phyloP scores from a whole-genome alignment of 53 echinoderm and acorn worm genomes.

The Hippasteria phrygiana region DNA sequence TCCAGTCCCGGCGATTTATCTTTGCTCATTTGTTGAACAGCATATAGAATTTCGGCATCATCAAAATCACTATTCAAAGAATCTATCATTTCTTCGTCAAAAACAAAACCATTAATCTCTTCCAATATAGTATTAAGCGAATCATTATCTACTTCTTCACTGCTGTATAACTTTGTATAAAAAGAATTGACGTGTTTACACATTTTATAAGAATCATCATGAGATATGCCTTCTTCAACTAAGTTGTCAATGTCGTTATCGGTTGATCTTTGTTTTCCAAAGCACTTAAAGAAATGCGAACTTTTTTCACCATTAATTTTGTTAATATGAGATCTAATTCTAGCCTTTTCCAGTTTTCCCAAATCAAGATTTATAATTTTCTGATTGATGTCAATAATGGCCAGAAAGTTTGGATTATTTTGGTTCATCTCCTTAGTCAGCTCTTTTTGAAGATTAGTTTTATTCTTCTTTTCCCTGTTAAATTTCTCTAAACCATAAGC shows the following conservation, averaged over 20 bases:
- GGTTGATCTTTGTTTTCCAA: background rate
- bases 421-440: too few relatives aligned
- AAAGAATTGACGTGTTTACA: background rate
- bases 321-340: background rate
- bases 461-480: too few relatives aligned
- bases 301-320: constrained; percentile 14
- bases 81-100: background rate
- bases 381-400: background rate
- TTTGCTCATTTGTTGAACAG: constrained; percentile 12
- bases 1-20: constrained; percentile 16
- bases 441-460: too few relatives aligned
- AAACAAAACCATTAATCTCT: background rate
- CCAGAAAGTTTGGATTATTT: background rate
- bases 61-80: background rate
- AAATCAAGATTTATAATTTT: background rate
- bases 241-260: background rate
- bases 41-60: background rate
- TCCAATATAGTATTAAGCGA: background rate
- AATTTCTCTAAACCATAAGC: too few relatives aligned
- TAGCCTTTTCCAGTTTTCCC: background rate
- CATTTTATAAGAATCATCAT: background rate
- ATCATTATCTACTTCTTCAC: background rate
- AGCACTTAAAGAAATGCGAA: background rate
- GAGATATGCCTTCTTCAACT: background rate
- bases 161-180: background rate